Conservation (phyloP, 2,113 vertebrate species). For the Nesospiza acunhae region DNA sequence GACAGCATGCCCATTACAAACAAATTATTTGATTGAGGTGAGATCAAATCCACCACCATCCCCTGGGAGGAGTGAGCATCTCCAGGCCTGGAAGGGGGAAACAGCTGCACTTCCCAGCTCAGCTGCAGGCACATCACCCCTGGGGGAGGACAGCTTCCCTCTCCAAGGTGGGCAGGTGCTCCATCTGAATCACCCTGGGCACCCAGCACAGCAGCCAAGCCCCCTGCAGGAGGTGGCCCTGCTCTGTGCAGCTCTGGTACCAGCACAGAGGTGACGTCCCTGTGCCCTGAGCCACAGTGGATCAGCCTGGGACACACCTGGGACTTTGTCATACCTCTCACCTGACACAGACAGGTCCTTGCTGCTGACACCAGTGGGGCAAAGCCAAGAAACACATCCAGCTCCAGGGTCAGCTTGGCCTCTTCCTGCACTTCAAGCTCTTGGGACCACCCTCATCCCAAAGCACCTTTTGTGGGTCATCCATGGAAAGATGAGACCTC, state of each 20-base stretch:
- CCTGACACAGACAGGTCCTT: not conserved
- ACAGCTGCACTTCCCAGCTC: not conserved
- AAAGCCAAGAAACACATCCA: not conserved
- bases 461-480: not conserved
- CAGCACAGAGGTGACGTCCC: not conserved
- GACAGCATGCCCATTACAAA: not conserved
- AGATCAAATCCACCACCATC: not conserved
- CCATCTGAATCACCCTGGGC: no score
- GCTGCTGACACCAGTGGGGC: not conserved
- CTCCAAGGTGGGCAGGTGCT: not conserved
- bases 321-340: not conserved
- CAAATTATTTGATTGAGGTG: not conserved
- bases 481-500: not conserved
- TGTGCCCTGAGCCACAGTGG: not conserved
- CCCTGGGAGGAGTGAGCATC: not conserved
- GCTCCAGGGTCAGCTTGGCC: not conserved
- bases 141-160: not conserved
- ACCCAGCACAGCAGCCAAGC: not conserved
- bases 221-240: accelerated
- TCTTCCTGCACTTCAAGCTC: not conserved
- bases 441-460: not conserved
- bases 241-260: not conserved
- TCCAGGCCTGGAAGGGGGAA: not conserved
- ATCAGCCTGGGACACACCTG: not conserved
- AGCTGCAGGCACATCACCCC: not conserved